These are phyloP conservation scores for Tringa solitaria DNA, from an alignment of 2,113 vertebrate species.

Conservation along the genomic window DNA sequence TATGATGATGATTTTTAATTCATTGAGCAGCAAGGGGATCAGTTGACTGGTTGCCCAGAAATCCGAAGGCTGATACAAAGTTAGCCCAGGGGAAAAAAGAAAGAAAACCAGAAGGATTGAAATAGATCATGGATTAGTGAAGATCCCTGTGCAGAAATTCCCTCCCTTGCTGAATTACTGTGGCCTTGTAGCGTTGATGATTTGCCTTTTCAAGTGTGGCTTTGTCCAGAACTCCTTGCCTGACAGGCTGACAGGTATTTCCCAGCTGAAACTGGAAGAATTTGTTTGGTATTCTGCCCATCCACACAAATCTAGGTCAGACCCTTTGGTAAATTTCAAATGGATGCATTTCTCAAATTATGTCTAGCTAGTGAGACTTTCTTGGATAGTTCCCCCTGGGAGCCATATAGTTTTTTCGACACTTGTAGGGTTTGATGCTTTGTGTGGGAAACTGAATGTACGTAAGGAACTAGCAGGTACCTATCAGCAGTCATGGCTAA, in stretches of 20 bases:
- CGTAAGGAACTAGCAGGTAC: constrained; percentile 42
- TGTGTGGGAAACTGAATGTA: constrained; percentile 57
- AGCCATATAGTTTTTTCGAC: constrained; percentile 35
- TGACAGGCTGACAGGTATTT: constrained; percentile 45
- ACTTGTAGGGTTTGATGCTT: constrained; percentile 44
- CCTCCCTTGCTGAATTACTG: constrained; percentile 9
- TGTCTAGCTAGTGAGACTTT: constrained; percentile 34
- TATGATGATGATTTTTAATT: neutral
- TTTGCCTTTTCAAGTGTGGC: constrained; percentile 48
- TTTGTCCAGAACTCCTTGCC: constrained; percentile 39
- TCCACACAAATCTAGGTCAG: constrained; percentile 48
- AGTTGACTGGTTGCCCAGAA: neutral
- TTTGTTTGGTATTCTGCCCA: constrained; percentile 13
- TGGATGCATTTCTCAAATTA: constrained; percentile 40
- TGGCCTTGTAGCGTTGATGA: constrained; percentile 45
- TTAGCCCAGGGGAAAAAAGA: neutral
- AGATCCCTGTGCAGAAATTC: neutral
- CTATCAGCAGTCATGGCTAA: constrained; percentile 40
- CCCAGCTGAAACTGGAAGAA: constrained; percentile 38
- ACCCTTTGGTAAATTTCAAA: constrained; percentile 31
- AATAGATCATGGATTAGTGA: neutral
- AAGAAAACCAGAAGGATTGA: neutral
- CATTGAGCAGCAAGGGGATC: constrained; percentile 43
- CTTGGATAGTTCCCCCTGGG: constrained; percentile 24
- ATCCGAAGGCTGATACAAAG: neutral